phyloP scores from a whole-genome alignment of 2,113 vertebrate species.

The Thryonomys swinderianus region DNA sequence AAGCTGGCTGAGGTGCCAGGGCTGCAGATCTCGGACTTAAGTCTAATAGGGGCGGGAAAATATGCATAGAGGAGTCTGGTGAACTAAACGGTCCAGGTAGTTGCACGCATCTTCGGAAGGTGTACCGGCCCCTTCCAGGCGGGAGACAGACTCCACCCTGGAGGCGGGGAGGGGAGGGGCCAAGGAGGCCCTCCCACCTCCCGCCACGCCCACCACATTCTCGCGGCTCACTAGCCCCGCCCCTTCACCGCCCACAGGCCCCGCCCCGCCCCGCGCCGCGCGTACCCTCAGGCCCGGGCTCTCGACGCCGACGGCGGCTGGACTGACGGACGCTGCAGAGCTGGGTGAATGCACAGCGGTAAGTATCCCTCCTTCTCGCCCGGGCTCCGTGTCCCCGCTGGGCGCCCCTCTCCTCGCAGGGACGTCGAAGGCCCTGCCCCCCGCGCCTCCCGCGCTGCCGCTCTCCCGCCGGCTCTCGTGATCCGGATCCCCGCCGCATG shows the following conservation, averaged over 20 bases:
- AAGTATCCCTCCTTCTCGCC: neutral
- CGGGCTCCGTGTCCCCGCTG: neutral
- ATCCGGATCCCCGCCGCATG: neutral
- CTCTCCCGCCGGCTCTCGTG: neutral
- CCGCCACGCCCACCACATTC: neutral
- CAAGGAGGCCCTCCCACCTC: neutral
- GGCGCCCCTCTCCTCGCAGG: neutral
- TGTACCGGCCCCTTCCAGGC: neutral
- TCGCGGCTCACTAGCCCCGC: neutral
- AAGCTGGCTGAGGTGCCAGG: neutral
- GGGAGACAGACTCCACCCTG: neutral
- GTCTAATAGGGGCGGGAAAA: neutral
- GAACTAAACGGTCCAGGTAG: neutral
- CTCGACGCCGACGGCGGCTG: conserved; percentile 3
- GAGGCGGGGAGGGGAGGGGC: neutral
- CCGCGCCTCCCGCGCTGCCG: neutral
- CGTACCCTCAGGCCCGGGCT: neutral
- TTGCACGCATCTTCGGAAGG: accelerated
- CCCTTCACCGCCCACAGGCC: neutral
- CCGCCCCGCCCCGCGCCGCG: conserved; percentile 42
- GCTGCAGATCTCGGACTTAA: neutral
- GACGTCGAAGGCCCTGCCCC: neutral
- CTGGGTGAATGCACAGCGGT: conserved; percentile 11
- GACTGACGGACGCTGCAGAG: neutral
- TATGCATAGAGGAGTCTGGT: accelerated